These are phyloP conservation scores for Macquaria ambigua DNA, from an alignment of 2,113 vertebrate genomes.

Conservation along the genomic window DNA sequence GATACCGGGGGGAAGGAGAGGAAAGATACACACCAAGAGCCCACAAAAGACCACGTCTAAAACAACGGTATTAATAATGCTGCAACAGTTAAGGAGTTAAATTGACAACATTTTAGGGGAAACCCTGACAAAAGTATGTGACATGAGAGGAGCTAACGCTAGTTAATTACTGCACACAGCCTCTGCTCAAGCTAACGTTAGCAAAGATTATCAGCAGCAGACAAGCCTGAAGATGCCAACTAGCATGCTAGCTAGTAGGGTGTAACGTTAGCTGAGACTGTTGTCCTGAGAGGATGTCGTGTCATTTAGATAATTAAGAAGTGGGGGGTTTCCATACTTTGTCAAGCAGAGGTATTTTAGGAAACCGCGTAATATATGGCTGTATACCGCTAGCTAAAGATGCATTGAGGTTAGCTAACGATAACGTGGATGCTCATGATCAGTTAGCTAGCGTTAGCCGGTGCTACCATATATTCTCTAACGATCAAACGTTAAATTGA, in stretches of 20 bases:
- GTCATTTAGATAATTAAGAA: neutral
- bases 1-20: conserved; percentile 76
- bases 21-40: conserved; percentile 29
- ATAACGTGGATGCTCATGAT: conserved; percentile 48
- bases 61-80: conserved; percentile 63
- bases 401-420: conserved; percentile 30
- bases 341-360: neutral
- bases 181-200: conserved; percentile 59
- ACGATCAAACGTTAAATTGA: conserved; percentile 15
- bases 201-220: conserved; percentile 65
- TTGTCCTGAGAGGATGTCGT: neutral
- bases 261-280: conserved; percentile 15
- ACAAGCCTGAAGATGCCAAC: conserved; percentile 25
- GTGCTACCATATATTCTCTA: conserved; percentile 25
- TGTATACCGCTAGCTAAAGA: neutral
- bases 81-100: neutral
- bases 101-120: neutral
- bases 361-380: neutral
- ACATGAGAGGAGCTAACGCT: conserved; percentile 28
- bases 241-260: conserved; percentile 22
- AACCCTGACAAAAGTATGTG: conserved; percentile 29
- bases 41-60: conserved; percentile 35
- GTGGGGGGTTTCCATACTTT: neutral
- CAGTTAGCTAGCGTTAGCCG: conserved; percentile 57
- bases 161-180: conserved; percentile 4